Conservation (phyloP, 2,113 vertebrate genomes). For the Neodon shergylaensis region DNA sequence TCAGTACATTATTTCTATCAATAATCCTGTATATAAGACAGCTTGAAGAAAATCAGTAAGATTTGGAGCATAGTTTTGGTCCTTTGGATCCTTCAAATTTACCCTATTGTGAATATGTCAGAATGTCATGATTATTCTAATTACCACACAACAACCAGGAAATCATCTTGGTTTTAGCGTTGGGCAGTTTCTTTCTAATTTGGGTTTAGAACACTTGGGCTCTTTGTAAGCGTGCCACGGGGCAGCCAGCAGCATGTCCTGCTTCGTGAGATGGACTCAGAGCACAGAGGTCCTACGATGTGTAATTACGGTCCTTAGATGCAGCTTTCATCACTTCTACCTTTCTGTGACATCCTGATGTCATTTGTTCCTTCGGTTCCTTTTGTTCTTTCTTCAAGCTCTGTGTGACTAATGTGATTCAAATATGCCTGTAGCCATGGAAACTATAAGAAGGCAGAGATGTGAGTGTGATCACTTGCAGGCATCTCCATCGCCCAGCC, state of each 20-base stretch:
- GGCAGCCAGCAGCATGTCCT: neutral
- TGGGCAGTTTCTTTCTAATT: neutral
- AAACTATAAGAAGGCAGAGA: slow-evolving; percentile 62
- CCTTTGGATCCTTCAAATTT: neutral
- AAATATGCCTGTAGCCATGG: slow-evolving; percentile 72
- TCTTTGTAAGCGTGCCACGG: neutral
- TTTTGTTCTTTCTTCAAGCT: slow-evolving; percentile 63
- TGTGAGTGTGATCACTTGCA: neutral
- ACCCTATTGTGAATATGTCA: neutral
- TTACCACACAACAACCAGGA: neutral
- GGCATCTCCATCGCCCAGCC: neutral
- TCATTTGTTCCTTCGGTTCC: slow-evolving; percentile 28
- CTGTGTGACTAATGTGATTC: slow-evolving; percentile 67
- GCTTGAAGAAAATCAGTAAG: neutral
- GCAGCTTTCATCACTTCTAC: neutral
- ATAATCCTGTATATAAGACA: neutral
- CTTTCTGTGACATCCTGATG: slow-evolving; percentile 35
- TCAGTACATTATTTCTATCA: neutral
- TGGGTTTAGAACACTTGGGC: neutral
- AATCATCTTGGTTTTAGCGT: neutral
- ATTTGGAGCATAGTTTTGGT: neutral
- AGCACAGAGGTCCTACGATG: neutral
- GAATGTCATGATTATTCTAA: neutral
- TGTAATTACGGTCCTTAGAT: neutral
- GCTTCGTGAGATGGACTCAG: neutral